A percentile compares a stretch with the other conserved stretches of the same genome.
Conservation (phyloP, 2,113 vertebrate genomes). For the Melospiza melodia region DNA sequence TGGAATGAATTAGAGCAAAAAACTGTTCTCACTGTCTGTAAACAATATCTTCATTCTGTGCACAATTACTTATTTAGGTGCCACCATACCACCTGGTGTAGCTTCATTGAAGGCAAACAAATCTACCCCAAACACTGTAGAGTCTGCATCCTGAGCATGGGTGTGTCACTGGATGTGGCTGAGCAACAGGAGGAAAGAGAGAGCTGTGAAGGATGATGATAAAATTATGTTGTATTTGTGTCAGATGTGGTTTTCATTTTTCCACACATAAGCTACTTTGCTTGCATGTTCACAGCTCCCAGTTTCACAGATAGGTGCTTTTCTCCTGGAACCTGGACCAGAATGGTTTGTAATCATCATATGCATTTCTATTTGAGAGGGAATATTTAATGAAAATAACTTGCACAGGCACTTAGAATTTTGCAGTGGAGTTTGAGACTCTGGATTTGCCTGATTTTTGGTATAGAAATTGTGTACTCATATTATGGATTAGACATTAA, state of each 20-base stretch:
- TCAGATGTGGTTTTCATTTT: conserved; percentile 12
- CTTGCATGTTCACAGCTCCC: not conserved
- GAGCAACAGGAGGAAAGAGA: not conserved
- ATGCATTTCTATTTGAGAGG: not conserved
- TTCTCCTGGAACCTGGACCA: not conserved
- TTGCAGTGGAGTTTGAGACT: not conserved
- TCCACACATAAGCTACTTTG: not conserved
- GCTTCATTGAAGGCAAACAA: not conserved
- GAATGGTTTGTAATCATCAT: not conserved
- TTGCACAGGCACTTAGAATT: not conserved
- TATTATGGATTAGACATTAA: not conserved
- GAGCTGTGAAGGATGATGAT: not conserved
- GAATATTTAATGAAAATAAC: not conserved
- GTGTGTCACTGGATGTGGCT: not conserved
- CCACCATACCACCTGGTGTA: accelerated
- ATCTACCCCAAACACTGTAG: not conserved
- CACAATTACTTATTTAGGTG: not conserved
- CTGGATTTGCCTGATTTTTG: not conserved
- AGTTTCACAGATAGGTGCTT: not conserved
- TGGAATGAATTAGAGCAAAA: not conserved
- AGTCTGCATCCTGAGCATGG: not conserved
- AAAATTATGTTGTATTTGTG: not conserved
- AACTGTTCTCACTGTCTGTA: not conserved
- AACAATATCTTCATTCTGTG: not conserved
- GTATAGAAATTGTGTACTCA: not conserved